Evolutionary conservation across 23 tunicate genomes (phyloP), one percentile per base, ranked within the genome.

Genomic region (Styela plicata): DNA sequence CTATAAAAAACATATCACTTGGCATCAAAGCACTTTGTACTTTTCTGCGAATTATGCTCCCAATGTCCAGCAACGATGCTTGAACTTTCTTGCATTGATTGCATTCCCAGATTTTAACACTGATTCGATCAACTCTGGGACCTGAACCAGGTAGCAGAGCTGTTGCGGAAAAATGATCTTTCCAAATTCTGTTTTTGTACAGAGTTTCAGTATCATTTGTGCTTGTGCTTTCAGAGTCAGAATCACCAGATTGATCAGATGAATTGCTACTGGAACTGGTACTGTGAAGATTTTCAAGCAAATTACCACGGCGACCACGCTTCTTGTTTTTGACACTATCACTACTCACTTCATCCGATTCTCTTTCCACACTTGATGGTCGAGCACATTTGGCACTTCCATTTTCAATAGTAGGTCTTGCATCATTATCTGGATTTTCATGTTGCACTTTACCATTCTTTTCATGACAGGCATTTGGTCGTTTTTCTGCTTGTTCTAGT

Each of bases 51-150:
- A 93, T 88, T 2, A 93, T 78, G 37, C 93, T 86, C 57, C 98
- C 98, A 33, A 93, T 88, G 74, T 88, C 94, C 33, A 93, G 30
- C 18, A 93, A 44, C 63, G 98, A 93, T 26, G 84, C 85, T 3
- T 74, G 80, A 69, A 85, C 62, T 78, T 93, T 93, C 31, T 85
- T 82, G 83, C 98, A 93, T 36, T 74, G 82, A 27, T 69, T 85
- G 22, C 65, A 63, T 37, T 85, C 89, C 98, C 98, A 93, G 1
- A 93, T 74, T 30, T 86, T 69, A 17, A 93, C 85, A 33, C 85
- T 81, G 70, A 93, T 93, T 18, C 74, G 70, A 57, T 93, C 88
- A 24, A 69, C 71, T 2, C 83, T 37, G 0, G 84, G 63, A 76
- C 52, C 70, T 22, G 62, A 22, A 19, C 97, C 83, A 7, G 97